Conservation (phyloP, 2,888 invertebrate genomes). For the Microplitis deprimator region DNA sequence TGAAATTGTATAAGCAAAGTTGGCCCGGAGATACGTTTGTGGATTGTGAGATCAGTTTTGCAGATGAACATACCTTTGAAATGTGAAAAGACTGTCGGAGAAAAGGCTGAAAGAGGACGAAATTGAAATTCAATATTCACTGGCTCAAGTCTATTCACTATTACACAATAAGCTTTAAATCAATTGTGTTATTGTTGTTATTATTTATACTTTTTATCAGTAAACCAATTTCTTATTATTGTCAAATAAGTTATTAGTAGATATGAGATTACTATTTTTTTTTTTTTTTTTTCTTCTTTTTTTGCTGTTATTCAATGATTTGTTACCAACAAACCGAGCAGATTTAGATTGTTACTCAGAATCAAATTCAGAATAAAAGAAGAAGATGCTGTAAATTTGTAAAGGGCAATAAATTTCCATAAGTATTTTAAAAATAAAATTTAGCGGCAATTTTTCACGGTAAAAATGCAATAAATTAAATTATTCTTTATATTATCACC, state of each 20-base stretch:
- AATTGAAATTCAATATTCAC: constrained; percentile 32
- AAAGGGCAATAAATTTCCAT: neutral
- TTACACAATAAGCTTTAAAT: constrained; percentile 19
- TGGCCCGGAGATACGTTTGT: constrained; percentile 14
- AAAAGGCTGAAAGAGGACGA: constrained; percentile 22
- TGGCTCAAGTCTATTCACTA: constrained; percentile 27
- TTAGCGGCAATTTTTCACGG: neutral
- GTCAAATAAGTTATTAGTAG: no score
- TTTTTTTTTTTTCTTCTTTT: neutral
- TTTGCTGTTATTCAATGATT: neutral
- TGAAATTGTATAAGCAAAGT: neutral
- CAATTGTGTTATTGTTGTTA: constrained; percentile 1
- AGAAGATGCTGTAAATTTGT: neutral
- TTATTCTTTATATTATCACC: neutral
- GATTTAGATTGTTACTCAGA: neutral
- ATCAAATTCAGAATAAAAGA: neutral
- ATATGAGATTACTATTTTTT: neutral
- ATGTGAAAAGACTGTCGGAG: constrained; percentile 25
- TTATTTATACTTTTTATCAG: neutral
- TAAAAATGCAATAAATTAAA: neutral
- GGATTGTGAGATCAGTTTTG: constrained; percentile 34
- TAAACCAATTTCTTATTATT: neutral
- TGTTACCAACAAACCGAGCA: no score
- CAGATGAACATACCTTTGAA: constrained; percentile 26
- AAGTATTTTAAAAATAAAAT: neutral